These are phyloP conservation scores for Marmota flaviventris DNA, from an alignment of 2,113 vertebrate species.

Conservation along the genomic window DNA sequence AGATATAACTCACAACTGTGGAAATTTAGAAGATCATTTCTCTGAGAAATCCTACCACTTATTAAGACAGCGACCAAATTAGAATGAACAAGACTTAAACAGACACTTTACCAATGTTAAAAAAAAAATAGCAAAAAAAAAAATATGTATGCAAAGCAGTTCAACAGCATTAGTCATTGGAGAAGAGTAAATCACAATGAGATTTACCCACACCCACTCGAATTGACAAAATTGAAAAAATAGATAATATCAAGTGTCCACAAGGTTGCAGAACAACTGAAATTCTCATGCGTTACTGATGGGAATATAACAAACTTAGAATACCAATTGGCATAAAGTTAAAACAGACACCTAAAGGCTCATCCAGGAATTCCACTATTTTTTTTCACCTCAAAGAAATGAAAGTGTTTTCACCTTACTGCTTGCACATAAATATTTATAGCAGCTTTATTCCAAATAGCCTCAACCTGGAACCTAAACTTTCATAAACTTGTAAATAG, in stretches of 20 bases:
- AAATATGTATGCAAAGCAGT: not conserved
- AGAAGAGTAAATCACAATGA: constrained; percentile 34
- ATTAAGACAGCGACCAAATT: not conserved
- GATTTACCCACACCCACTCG: not conserved
- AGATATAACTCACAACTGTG: not conserved
- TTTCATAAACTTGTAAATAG: not conserved
- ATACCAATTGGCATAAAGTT: not conserved
- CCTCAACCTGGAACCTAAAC: not conserved
- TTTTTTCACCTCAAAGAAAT: not conserved
- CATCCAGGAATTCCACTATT: not conserved
- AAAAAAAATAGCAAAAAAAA: not conserved
- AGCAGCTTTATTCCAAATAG: not conserved
- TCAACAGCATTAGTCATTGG: not conserved
- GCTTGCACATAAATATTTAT: not conserved
- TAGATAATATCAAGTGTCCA: not conserved
- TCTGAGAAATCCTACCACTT: not conserved
- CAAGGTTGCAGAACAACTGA: not conserved
- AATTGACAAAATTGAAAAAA: not conserved
- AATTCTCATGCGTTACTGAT: not conserved
- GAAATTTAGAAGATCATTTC: not conserved
- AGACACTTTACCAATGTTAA: not conserved
- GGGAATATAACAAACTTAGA: not conserved
- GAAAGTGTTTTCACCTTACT: not conserved
- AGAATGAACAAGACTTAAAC: not conserved
- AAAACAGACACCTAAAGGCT: not conserved